Percentiles rank a stretch among this genome's conserved stretches.
Evolutionary conservation across 2,113 vertebrate genomes (phyloP).

Genomic region (Nerophis ophidion): DNA sequence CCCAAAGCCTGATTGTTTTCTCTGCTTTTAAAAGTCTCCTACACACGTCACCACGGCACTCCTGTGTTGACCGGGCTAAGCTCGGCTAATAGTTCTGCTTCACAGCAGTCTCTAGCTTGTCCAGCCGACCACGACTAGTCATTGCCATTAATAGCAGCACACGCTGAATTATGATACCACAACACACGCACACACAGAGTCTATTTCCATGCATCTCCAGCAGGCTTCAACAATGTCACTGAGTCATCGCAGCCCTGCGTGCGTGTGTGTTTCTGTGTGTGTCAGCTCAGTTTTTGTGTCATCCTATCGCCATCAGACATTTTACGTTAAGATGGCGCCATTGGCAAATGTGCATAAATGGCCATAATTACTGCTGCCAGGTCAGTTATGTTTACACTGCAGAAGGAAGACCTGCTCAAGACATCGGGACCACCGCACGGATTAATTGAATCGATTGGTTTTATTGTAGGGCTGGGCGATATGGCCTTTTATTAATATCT

Average conservation of each 20-base stretch:
- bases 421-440: too few species aligned
- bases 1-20: background rate
- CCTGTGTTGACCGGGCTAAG: background rate
- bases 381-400: background rate
- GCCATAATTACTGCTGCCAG: too few species aligned
- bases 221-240: slow-evolving; percentile 17
- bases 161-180: slow-evolving; percentile 32
- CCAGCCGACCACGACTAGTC: slow-evolving; percentile 12
- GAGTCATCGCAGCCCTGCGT: slow-evolving; percentile 15
- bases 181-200: slow-evolving; percentile 12
- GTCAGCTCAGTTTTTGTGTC: background rate
- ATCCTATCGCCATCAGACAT: too few species aligned
- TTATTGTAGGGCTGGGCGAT: too few species aligned
- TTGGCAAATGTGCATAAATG: too few species aligned
- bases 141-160: slow-evolving; percentile 39
- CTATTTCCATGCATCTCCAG: slow-evolving; percentile 24
- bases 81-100: background rate
- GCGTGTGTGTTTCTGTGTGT: slow-evolving; percentile 4
- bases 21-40: background rate
- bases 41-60: background rate
- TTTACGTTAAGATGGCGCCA: too few species aligned
- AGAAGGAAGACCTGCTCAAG: too few species aligned
- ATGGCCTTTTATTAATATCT: too few species aligned
- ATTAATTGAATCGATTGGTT: too few species aligned
- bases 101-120: background rate